Evolutionary conservation across 2,113 vertebrate species (phyloP).

Genomic region (Saccopteryx leptura): DNA sequence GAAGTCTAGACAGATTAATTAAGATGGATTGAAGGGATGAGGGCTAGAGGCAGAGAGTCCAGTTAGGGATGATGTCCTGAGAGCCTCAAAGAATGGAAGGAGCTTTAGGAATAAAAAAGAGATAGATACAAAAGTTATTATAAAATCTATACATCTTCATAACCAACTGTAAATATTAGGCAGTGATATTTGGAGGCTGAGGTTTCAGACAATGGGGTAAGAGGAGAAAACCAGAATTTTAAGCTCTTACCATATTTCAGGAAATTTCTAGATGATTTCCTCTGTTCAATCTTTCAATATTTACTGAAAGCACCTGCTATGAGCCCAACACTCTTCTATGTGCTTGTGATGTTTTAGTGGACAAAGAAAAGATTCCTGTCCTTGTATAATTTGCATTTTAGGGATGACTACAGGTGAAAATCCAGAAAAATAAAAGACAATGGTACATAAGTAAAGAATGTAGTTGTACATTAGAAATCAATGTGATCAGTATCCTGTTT

Average conservation of each 20-base stretch:
- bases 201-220: neutral
- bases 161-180: neutral
- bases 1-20: neutral
- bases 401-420: neutral
- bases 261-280: neutral
- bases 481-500: neutral
- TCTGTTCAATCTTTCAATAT: neutral
- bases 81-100: neutral
- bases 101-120: neutral
- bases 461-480: neutral
- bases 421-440: neutral
- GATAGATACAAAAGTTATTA: neutral
- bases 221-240: neutral
- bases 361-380: neutral
- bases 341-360: neutral
- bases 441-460: neutral
- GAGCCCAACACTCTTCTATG: neutral
- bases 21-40: neutral
- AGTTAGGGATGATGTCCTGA: neutral
- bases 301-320: neutral
- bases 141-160: neutral
- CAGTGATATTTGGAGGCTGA: neutral
- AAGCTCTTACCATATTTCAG: conserved; percentile 15
- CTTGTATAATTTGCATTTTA: neutral
- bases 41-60: neutral